A percentile compares a stretch with the other conserved stretches of the same genome.
Evolutionary conservation across 2,113 vertebrate species (phyloP).

Genomic region (Monopterus albus): DNA sequence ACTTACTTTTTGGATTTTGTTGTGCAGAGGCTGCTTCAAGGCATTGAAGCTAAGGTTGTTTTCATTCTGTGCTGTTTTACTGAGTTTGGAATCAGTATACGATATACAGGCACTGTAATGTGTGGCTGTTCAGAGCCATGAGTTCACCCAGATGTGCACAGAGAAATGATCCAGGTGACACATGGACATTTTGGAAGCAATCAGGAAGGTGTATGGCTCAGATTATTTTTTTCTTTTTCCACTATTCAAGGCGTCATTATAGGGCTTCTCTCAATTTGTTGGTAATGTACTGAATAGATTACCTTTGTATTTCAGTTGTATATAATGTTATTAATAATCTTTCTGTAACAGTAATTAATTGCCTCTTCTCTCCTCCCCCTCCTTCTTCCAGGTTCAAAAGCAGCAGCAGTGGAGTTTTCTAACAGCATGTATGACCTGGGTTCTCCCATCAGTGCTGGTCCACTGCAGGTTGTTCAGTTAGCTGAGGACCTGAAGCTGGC

Average conservation of each 20-base stretch:
- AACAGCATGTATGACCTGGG: slow-evolving; percentile 85
- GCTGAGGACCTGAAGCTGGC: slow-evolving; percentile 91
- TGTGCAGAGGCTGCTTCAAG: too few species aligned
- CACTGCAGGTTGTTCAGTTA: slow-evolving; percentile 90
- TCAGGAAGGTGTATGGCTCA: background rate
- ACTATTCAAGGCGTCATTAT: background rate
- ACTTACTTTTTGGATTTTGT: too few species aligned
- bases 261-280: background rate
- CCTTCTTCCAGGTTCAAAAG: slow-evolving; percentile 86
- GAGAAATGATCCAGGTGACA: slow-evolving; percentile 67
- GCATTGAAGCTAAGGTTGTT: background rate
- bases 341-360: background rate
- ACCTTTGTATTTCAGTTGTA: background rate
- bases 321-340: background rate
- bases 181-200: slow-evolving; percentile 53
- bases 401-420: slow-evolving; percentile 82
- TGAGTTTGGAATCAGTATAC: slow-evolving; percentile 29
- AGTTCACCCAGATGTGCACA: background rate
- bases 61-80: background rate
- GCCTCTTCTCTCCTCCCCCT: background rate
- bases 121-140: slow-evolving; percentile 14
- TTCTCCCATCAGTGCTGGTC: slow-evolving; percentile 82
- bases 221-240: slow-evolving; percentile 9
- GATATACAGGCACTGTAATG: slow-evolving; percentile 14
- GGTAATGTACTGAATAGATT: background rate